phyloP scores from a whole-genome alignment of 2,888 invertebrate species.

The Rotaria socialis region DNA sequence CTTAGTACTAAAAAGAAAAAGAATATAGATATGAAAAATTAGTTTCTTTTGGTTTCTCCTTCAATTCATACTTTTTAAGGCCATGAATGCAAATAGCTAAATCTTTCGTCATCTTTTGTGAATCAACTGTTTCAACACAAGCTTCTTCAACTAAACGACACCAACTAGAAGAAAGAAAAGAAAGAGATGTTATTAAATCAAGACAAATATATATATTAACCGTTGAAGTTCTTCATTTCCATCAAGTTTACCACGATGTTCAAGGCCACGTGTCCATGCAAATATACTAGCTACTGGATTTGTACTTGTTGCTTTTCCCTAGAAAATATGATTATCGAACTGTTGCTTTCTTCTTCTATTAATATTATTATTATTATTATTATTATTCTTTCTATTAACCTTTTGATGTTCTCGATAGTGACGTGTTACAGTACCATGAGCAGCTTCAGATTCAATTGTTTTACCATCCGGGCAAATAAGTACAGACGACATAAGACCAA shows the following conservation, averaged over 20 bases:
- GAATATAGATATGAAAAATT: too few relatives aligned
- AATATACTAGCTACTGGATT: slow-evolving; percentile 86
- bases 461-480: slow-evolving; percentile 65
- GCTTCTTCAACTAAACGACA: slow-evolving; percentile 72
- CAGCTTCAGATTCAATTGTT: slow-evolving; percentile 65
- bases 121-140: slow-evolving; percentile 76
- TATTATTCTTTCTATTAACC: slow-evolving; percentile 48
- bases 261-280: slow-evolving; percentile 80
- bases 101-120: slow-evolving; percentile 82
- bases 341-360: not conserved
- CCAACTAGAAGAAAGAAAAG: slow-evolving; percentile 62
- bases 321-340: not conserved
- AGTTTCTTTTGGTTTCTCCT: too few relatives aligned
- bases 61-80: slow-evolving; percentile 38
- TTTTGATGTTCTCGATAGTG: slow-evolving; percentile 74
- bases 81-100: slow-evolving; percentile 80
- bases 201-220: slow-evolving; percentile 50
- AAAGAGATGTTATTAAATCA: not conserved
- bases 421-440: slow-evolving; percentile 65
- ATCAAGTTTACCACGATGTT: slow-evolving; percentile 77
- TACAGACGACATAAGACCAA: slow-evolving; percentile 71
- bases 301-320: slow-evolving; percentile 76
- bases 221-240: slow-evolving; percentile 70
- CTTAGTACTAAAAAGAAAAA: slow-evolving; percentile 32
- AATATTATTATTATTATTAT: not conserved